Evolutionary conservation across 1,140 invertebrate species (phyloP).

Genomic region (Papilio aristodemus): DNA sequence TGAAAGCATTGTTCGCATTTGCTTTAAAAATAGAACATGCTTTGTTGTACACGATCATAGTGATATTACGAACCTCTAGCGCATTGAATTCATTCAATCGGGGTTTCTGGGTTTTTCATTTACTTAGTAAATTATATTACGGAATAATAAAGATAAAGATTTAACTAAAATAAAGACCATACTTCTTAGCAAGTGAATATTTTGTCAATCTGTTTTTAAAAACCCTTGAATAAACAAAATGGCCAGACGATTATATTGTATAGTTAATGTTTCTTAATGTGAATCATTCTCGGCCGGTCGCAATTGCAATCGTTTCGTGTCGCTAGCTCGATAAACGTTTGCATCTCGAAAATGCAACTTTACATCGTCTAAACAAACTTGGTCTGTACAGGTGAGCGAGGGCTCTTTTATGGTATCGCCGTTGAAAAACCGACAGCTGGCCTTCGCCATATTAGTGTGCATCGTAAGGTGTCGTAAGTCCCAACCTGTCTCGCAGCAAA

Average conservation of each 20-base stretch:
- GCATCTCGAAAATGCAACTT: constrained; percentile 43
- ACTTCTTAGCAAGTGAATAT: too few species aligned
- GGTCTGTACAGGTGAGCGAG: constrained; percentile 49
- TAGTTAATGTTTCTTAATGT: background rate
- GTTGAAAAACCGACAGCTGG: constrained; percentile 63
- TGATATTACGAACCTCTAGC: background rate
- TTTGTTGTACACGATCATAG: background rate
- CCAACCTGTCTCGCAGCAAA: constrained; percentile 45
- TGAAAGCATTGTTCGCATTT: background rate
- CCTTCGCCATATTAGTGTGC: constrained; percentile 57
- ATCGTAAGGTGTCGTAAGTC: constrained; percentile 61
- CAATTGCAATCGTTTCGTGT: background rate
- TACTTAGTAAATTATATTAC: too few species aligned
- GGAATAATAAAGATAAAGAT: too few species aligned
- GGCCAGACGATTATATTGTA: too few species aligned
- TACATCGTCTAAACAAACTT: constrained; percentile 44
- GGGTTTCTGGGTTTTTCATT: too few species aligned
- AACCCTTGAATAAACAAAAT: too few species aligned
- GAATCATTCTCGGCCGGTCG: background rate
- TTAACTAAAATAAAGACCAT: too few species aligned
- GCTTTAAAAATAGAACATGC: background rate
- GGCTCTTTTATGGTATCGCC: constrained; percentile 52
- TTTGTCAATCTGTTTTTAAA: too few species aligned
- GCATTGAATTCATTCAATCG: background rate
- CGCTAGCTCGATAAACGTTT: background rate